Conservation (phyloP, 2,888 invertebrate species). For the Mellilla xanthometata region DNA sequence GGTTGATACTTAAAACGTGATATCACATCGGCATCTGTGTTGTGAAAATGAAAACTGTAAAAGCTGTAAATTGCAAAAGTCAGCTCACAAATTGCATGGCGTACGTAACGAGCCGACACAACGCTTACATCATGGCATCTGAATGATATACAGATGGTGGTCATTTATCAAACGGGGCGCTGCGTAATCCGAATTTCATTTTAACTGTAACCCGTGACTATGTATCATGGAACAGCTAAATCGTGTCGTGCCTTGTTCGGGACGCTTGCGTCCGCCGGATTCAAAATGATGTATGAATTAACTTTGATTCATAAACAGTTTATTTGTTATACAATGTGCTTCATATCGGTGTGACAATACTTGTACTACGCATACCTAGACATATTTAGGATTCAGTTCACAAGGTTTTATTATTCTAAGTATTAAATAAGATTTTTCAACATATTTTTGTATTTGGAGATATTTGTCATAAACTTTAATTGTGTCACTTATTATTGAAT, state of each 20-base stretch:
- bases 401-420: too few species aligned
- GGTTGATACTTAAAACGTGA: too few species aligned
- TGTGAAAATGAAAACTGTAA: too few species aligned
- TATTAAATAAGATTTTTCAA: too few species aligned
- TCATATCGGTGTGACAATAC: too few species aligned
- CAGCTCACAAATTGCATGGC: not conserved
- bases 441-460: too few species aligned
- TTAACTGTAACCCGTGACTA: slow-evolving; percentile 27
- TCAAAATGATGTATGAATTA: not conserved
- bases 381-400: too few species aligned
- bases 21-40: too few species aligned
- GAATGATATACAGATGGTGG: slow-evolving; percentile 27
- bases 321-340: too few species aligned
- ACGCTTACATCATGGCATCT: slow-evolving; percentile 14
- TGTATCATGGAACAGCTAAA: slow-evolving; percentile 26
- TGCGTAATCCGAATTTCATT: slow-evolving; percentile 31
- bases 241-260: slow-evolving; percentile 9
- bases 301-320: not conserved
- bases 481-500: too few species aligned
- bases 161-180: slow-evolving; percentile 26
- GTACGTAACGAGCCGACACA: not conserved
- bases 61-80: not conserved
- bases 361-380: too few species aligned
- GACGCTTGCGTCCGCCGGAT: not conserved
- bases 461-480: too few species aligned